Base-by-base conservation (phyloP, 1,140 invertebrate genomes). In the Drosophila miranda region DNA sequence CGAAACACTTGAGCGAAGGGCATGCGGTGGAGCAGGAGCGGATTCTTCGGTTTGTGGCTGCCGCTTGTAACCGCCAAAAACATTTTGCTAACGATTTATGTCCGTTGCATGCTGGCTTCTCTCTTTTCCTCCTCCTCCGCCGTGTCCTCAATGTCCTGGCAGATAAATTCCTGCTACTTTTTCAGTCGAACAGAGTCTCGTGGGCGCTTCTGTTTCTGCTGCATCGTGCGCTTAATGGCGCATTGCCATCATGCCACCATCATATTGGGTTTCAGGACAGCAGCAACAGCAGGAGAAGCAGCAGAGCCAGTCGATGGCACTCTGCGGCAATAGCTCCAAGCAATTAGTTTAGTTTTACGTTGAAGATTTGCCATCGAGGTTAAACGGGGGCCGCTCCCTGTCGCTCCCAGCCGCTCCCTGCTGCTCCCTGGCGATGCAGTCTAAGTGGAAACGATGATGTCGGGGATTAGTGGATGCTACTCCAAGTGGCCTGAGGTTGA, bases 41-140 rank as follows among this genome's bases (percentile, higher is more conserved):
- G 50, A 44, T 51, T 49, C 75, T 55, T 54, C 43, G 67, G 61
- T 55, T 55, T 59, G 68, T 43, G 51, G 56, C 60, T 56, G 69
- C 50, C 66, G 75, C 79, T 79, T 83, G 79, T 84, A 83, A 75
- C 81, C 80, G 80, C 80, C 80, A 84, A 84, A 83, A 83, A 80
- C 80, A 83, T 83, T 83, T 83, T 84, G 80, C 80, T 83, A 84
- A 83, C 80, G 80, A 83, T 83, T 83, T 83, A 83, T 83, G 80
- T 83, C 80, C 76, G 80, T 80, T 83, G 71, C 80, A 84, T 76
- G 81, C 69, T 84, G 54, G 54, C 60, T 68, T 61, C 21, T 28
- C 14, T 14, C 44, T 16, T 16, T 16, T 2, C 3, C 13, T 19
- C 14, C 2, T 19, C 6, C 14, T 34, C 14, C 52, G 2, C n/a